Conservation (phyloP, 92 coral and sea anemone genomes). For the Parazoanthus atlanticus region DNA sequence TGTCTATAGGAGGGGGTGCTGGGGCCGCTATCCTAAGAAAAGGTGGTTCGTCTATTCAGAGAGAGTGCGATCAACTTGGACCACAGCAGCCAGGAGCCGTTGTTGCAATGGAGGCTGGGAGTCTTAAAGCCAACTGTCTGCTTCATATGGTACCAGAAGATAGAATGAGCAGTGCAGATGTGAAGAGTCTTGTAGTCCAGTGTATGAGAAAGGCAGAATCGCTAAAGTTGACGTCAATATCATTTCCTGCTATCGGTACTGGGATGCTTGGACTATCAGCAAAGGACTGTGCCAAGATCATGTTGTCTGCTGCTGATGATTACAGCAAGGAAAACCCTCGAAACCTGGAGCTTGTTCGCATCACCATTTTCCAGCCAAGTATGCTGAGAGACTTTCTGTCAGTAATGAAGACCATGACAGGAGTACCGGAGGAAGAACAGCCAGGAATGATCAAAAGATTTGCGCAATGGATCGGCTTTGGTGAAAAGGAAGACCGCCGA, state of each 20-base stretch:
- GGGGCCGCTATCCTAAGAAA: constrained; percentile 62
- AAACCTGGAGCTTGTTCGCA: constrained; percentile 41
- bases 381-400: constrained; percentile 42
- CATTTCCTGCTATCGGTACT: constrained; percentile 62
- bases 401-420: constrained; percentile 25
- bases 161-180: background rate
- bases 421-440: constrained; percentile 25
- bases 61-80: constrained; percentile 39
- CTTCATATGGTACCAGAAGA: constrained; percentile 47
- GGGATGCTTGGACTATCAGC: constrained; percentile 39
- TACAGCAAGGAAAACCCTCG: constrained; percentile 20
- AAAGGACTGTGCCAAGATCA: constrained; percentile 41
- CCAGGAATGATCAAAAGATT: constrained; percentile 36
- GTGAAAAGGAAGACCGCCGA: background rate
- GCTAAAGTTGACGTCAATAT: constrained; percentile 32
- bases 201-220: constrained; percentile 36
- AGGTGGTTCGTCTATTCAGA: constrained; percentile 65
- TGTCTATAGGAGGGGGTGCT: constrained; percentile 59
- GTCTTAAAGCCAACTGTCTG: constrained; percentile 27
- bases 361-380: constrained; percentile 30
- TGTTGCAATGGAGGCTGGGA: constrained; percentile 65
- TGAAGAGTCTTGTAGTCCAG: constrained; percentile 30
- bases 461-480: background rate
- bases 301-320: constrained; percentile 19
- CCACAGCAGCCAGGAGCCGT: constrained; percentile 30